Base-by-base conservation (phyloP, 2,113 vertebrate genomes). In the Psammodynastes pulverulentus region DNA sequence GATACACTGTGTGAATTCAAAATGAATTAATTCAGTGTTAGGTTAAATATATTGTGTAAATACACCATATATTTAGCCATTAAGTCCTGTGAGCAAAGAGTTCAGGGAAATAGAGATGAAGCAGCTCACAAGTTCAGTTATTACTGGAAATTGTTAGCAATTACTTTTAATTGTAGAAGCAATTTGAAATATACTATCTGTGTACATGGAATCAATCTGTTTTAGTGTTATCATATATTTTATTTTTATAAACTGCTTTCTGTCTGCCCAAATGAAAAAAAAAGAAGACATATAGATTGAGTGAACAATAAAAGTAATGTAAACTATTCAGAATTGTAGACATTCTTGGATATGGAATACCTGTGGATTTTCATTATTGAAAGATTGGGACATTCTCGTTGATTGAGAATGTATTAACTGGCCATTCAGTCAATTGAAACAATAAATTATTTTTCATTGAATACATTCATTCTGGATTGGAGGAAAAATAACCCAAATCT, bases 371-470 rank as follows among this genome's bases (percentile, higher is more conserved):
- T 94, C 95, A 91, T 94, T 95, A 92, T 15, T 90, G 46, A 90
- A 48, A 88, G 94, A 46, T 89, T 84, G 43, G 0, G 43, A 92
- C 94, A 39, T 26, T 92, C 92, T 92, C 94, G 46, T 92, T 92
- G 88, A 56, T 92, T 94, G 88, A 93, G 92, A 92, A 93, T 96
- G 94, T 95, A 84, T 94, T 34, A 94, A 91, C 21, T 46, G 90
- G 1, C 89, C 97, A 96, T 72, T 5, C 0, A 67, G 88, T 0
- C 95, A 87, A 85, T 87, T 95, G 89, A 96, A 95, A 94, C 3
- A 92, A 93, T 88, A 17, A 79, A 45, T 85, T 95, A 19, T 79
- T 95, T 23, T 96, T 93, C 58, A 23, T n/a, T 89, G 51, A 95
- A 92, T 92, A 39, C 39, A 34, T 92, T 92, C 62, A 34, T 67